phyloP scores from a whole-genome alignment of 2,888 invertebrate species.

The Holacanthella duospinosa region DNA sequence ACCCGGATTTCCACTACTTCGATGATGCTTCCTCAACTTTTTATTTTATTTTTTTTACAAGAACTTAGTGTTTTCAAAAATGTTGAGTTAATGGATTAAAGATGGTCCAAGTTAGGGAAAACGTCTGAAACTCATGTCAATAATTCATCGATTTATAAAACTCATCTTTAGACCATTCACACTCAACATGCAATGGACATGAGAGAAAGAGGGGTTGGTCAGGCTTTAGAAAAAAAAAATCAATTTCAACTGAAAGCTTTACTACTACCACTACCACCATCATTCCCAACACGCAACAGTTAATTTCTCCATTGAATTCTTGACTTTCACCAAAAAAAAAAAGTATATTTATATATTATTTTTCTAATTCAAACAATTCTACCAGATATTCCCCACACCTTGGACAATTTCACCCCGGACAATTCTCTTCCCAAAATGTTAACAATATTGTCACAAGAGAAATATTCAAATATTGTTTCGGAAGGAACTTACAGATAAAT shows the following conservation, averaged over 20 bases:
- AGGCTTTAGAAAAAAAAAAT: neutral
- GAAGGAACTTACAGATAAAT: no score
- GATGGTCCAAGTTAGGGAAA: no score
- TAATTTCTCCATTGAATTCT: neutral
- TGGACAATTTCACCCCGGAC: no score
- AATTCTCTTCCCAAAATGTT: no score
- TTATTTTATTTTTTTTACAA: neutral
- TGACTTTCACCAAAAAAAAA: neutral
- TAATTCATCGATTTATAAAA: no score
- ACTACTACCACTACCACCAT: no score
- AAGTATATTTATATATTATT: neutral
- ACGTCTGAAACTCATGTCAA: no score
- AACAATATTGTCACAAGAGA: no score
- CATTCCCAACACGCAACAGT: neutral
- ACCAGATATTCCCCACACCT: no score
- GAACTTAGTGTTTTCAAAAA: neutral
- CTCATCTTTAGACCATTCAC: neutral
- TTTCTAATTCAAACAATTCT: neutral
- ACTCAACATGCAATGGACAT: neutral
- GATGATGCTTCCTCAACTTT: neutral
- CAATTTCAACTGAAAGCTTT: neutral
- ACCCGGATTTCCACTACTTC: conserved; percentile 35
- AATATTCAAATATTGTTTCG: no score
- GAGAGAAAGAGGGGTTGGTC: neutral
- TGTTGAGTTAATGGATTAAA: conserved; percentile 10